These are phyloP conservation scores for Trichopoda pennipes DNA, from an alignment of 2,888 invertebrate genomes.

Conservation along the genomic window DNA sequence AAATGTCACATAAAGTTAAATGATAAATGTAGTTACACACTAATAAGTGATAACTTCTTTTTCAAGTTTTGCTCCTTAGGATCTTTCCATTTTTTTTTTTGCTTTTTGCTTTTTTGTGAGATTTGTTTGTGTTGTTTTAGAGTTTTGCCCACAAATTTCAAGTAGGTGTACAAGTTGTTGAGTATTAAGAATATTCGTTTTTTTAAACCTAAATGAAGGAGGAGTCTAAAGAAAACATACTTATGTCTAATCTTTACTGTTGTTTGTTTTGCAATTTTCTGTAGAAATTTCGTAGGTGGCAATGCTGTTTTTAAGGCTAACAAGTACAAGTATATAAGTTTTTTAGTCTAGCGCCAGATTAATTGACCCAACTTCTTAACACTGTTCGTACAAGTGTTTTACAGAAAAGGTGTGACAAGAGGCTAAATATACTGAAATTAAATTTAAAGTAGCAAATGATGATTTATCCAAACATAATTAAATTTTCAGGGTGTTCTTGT, in stretches of 20 bases:
- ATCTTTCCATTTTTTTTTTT: neutral
- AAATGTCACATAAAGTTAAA: slow-evolving; percentile 78
- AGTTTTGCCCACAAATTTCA: slow-evolving; percentile 10
- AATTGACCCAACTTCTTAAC: slow-evolving; percentile 54
- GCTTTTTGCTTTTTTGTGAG: neutral
- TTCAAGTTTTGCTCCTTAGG: neutral
- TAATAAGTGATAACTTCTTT: slow-evolving; percentile 76
- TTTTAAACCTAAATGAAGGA: neutral
- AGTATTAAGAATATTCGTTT: slow-evolving; percentile 12
- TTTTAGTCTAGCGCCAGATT: slow-evolving; percentile 49
- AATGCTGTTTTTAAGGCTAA: neutral
- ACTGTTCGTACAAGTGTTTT: slow-evolving; percentile 8
- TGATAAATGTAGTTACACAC: slow-evolving; percentile 79
- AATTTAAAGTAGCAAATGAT: slow-evolving; percentile 6
- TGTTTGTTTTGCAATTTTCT: slow-evolving; percentile 26
- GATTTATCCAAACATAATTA: slow-evolving; percentile 13
- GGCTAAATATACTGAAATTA: slow-evolving; percentile 1
- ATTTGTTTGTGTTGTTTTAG: slow-evolving; percentile 28
- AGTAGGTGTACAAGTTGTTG: slow-evolving; percentile 26
- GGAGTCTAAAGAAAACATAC: slow-evolving; percentile 34
- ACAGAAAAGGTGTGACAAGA: neutral
- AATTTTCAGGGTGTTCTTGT: slow-evolving; percentile 14
- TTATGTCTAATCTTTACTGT: neutral
- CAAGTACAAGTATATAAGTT: slow-evolving; percentile 21
- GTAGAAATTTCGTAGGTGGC: slow-evolving; percentile 45